phyloP scores from a whole-genome alignment of 2,797 vertebrate species.

The Sciurus carolinensis region DNA sequence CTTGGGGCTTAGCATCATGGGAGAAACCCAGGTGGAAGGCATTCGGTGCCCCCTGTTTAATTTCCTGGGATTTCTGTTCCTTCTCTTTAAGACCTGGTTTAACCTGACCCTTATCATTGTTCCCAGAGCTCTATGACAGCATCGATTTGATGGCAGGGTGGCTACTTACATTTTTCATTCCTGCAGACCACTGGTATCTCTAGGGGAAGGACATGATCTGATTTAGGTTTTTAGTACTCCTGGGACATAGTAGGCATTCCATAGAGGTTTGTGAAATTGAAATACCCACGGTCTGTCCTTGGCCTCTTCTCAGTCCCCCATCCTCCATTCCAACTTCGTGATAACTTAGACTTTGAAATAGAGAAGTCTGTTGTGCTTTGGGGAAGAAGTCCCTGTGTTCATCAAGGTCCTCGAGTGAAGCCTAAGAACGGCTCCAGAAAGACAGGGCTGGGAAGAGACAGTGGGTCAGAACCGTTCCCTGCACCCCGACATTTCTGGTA shows the following conservation, averaged over 20 bases:
- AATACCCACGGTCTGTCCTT: background rate
- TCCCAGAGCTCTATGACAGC: no score
- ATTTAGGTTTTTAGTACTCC: background rate
- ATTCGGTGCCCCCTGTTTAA: fast-evolving
- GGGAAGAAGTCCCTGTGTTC: background rate
- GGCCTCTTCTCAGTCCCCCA: background rate
- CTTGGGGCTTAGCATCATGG: fast-evolving
- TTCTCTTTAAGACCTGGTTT: background rate
- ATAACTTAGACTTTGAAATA: background rate
- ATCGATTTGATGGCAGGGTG: fast-evolving
- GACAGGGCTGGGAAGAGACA: background rate
- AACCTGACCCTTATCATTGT: fast-evolving
- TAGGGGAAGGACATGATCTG: background rate
- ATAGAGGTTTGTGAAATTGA: background rate
- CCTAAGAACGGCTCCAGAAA: background rate
- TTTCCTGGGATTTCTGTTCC: fast-evolving
- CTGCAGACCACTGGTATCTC: background rate
- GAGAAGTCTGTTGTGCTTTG: fast-evolving
- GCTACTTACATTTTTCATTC: no score
- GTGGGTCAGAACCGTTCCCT: background rate
- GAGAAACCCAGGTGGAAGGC: fast-evolving
- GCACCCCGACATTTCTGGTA: background rate
- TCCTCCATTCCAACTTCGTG: no score
- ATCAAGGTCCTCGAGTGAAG: background rate
- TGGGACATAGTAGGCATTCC: background rate